Conservation (phyloP, 2,797 vertebrate genomes). For the Moxostoma hubbsi region DNA sequence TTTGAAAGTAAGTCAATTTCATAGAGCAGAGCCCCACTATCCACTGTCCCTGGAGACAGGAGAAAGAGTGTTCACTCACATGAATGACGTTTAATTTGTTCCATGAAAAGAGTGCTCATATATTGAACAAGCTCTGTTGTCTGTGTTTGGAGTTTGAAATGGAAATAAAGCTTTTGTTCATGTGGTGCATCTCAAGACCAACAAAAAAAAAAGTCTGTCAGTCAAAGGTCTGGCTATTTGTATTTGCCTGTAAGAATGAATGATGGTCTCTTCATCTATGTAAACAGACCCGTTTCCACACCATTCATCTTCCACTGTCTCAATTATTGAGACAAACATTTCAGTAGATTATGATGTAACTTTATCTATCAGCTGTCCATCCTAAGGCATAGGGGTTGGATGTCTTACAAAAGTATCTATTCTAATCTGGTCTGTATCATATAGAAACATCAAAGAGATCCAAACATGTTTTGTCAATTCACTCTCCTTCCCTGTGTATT, state of each 20-base stretch:
- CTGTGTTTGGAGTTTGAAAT: constrained; percentile 55
- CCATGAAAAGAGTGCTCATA: constrained; percentile 79
- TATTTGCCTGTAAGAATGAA: constrained; percentile 71
- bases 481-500: neutral
- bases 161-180: constrained; percentile 61
- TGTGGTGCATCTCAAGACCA: constrained; percentile 35
- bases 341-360: constrained; percentile 46
- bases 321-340: constrained; percentile 42
- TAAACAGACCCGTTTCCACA: constrained; percentile 40
- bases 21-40: constrained; percentile 19
- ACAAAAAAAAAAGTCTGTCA: constrained; percentile 73
- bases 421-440: constrained; percentile 33
- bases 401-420: constrained; percentile 7
- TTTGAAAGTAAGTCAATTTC: constrained; percentile 43
- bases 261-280: constrained; percentile 53
- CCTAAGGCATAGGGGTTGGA: neutral
- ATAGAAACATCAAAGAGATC: neutral
- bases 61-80: constrained; percentile 38
- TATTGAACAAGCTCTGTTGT: constrained; percentile 72
- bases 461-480: constrained; percentile 26
- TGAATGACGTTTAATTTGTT: constrained; percentile 85
- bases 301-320: constrained; percentile 52
- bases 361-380: constrained; percentile 52
- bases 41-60: constrained; percentile 17
- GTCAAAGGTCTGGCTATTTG: constrained; percentile 73